These are phyloP conservation scores for Trypoxylus dichotomus DNA, from an alignment of 1,140 invertebrate species.

Conservation along the genomic window DNA sequence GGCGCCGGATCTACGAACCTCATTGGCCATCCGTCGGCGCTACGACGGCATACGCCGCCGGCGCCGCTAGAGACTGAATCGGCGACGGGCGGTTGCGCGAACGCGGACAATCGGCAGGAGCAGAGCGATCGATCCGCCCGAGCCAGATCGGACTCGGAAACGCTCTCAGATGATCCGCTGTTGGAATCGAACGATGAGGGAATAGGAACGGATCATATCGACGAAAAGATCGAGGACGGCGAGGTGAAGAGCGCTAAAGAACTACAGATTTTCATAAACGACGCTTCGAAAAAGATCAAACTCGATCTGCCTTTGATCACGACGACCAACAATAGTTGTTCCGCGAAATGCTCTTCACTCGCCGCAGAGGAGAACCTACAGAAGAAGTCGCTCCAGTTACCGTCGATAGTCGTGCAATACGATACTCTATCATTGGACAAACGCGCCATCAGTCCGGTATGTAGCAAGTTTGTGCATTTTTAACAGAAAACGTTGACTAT, in stretches of 20 bases:
- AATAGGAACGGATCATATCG: constrained; percentile 66
- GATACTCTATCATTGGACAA: constrained; percentile 58
- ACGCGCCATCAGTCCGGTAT: constrained; percentile 68
- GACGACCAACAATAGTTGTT: constrained; percentile 34
- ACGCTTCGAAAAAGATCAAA: constrained; percentile 51
- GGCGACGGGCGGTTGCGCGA: constrained; percentile 44
- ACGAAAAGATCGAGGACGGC: constrained; percentile 67
- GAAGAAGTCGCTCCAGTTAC: constrained; percentile 58
- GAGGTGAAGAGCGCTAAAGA: constrained; percentile 67
- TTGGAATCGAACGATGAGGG: constrained; percentile 73
- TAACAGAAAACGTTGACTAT: too few relatives aligned
- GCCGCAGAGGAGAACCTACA: constrained; percentile 44
- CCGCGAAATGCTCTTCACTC: constrained; percentile 43
- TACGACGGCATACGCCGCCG: constrained; percentile 54
- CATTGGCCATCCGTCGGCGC: constrained; percentile 40
- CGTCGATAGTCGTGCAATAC: constrained; percentile 64
- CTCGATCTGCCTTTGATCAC: constrained; percentile 51
- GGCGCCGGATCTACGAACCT: constrained; percentile 53
- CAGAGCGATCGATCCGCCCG: constrained; percentile 46
- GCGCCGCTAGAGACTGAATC: constrained; percentile 58
- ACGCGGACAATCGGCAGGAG: constrained; percentile 50
- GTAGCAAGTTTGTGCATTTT: too few relatives aligned
- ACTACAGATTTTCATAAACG: constrained; percentile 62
- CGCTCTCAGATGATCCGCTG: constrained; percentile 66
- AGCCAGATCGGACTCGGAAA: constrained; percentile 68